A percentile compares a stretch with the other conserved stretches of the same genome.
phyloP scores from a whole-genome alignment of 1,140 invertebrate genomes.

The Coptotermes formosanus region DNA sequence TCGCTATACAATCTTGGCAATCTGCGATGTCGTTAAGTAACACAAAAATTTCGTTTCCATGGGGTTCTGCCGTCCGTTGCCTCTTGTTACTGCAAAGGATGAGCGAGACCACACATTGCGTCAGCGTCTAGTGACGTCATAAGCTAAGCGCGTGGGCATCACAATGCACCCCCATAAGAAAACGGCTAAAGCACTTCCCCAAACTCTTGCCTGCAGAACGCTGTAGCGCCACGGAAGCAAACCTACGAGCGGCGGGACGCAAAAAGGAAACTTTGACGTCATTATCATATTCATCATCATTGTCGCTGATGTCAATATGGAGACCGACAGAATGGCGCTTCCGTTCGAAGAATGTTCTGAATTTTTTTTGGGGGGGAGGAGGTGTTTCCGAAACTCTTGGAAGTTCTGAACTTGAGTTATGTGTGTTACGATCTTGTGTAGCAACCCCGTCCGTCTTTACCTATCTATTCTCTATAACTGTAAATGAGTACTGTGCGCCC shows the following conservation, averaged over 20 bases:
- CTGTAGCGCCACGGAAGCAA: neutral
- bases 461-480: too few relatives aligned
- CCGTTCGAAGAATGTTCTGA: too few relatives aligned
- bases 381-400: too few relatives aligned
- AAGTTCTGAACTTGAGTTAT: too few relatives aligned
- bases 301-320: neutral
- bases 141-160: neutral
- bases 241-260: neutral
- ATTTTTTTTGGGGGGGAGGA: too few relatives aligned
- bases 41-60: too few relatives aligned
- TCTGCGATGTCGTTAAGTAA: too few relatives aligned
- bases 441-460: too few relatives aligned
- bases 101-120: neutral
- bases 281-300: neutral
- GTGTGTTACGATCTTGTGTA: too few relatives aligned
- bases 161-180: neutral
- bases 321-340: too few relatives aligned
- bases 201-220: neutral
- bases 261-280: neutral
- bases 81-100: neutral
- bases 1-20: too few relatives aligned
- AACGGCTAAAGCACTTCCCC: neutral
- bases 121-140: neutral
- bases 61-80: neutral
- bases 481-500: too few relatives aligned